Conservation (phyloP, 2,797 vertebrate species). For the Menidia menidia region DNA sequence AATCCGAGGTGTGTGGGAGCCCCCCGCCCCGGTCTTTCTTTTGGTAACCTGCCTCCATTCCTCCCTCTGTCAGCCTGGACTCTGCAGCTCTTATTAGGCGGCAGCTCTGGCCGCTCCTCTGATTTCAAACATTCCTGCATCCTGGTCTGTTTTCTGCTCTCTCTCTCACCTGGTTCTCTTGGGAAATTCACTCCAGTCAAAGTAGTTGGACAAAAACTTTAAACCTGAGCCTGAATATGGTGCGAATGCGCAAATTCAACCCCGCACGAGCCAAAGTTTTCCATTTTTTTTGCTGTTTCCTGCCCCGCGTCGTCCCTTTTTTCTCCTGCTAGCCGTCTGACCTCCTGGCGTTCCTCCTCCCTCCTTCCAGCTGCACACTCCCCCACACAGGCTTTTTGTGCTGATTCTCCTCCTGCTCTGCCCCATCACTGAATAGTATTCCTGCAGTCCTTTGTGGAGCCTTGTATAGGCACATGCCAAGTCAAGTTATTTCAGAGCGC, state of each 20-base stretch:
- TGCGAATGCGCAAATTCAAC: not conserved
- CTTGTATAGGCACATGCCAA: slow-evolving; percentile 81
- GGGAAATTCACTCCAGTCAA: not conserved
- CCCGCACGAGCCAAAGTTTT: not conserved
- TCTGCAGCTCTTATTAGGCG: slow-evolving; percentile 57
- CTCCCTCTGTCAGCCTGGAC: slow-evolving; percentile 51
- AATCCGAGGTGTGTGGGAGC: slow-evolving; percentile 82
- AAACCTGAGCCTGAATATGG: not conserved
- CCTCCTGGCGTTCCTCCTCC: slow-evolving; percentile 34
- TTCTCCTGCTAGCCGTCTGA: not conserved
- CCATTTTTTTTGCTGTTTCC: slow-evolving; percentile 14
- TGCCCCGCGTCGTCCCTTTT: slow-evolving; percentile 42
- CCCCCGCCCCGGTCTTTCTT: slow-evolving; percentile 57
- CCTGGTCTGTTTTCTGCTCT: not conserved
- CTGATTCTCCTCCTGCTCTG: slow-evolving; percentile 62
- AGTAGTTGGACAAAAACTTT: not conserved
- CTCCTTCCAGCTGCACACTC: slow-evolving; percentile 60
- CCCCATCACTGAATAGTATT: slow-evolving; percentile 75
- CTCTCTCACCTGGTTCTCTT: not conserved
- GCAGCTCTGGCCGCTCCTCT: slow-evolving; percentile 31
- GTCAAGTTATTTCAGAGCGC: slow-evolving; percentile 76
- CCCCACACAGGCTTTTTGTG: slow-evolving; percentile 60
- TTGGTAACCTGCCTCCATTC: slow-evolving; percentile 68
- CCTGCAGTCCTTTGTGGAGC: slow-evolving; percentile 73
- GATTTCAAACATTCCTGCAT: slow-evolving; percentile 4